Evolutionary conservation across 2,113 vertebrate genomes (phyloP).

Genomic region (Trematomus loennbergii): DNA sequence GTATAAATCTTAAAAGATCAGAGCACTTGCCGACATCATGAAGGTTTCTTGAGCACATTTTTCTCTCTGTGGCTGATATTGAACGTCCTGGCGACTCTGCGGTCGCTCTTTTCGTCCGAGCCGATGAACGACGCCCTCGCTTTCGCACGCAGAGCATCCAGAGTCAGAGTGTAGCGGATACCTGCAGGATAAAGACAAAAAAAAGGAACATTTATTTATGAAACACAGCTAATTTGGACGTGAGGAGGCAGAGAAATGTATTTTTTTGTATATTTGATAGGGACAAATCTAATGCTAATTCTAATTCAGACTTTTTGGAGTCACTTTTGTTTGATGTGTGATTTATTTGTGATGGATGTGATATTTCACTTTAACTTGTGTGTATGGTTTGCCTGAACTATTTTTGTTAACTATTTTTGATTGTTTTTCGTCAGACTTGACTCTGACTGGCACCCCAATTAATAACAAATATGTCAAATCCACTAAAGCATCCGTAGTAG

Average conservation of each 20-base stretch:
- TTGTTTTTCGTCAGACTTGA: no score
- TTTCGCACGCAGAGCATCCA: constrained; percentile 80
- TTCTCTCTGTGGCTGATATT: constrained; percentile 36
- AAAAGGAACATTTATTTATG: neutral
- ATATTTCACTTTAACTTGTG: no score
- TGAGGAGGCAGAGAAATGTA: neutral
- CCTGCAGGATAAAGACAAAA: constrained; percentile 49
- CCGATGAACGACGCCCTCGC: constrained; percentile 77
- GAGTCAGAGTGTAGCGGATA: constrained; percentile 76
- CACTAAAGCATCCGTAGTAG: no score
- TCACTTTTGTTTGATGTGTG: no score
- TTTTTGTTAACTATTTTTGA: no score
- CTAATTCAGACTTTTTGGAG: no score
- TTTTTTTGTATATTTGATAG: no score
- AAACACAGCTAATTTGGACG: neutral
- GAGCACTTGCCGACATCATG: constrained; percentile 86
- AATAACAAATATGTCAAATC: no score
- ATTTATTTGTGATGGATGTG: no score
- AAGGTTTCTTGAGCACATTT: constrained; percentile 74
- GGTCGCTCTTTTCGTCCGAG: constrained; percentile 67
- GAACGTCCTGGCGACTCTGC: constrained; percentile 58
- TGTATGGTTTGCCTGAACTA: no score
- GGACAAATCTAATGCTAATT: no score
- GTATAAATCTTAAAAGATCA: constrained; percentile 33
- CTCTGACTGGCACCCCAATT: no score